These are phyloP conservation scores for Cheilosia variabilis DNA, from an alignment of 2,888 invertebrate genomes.

Conservation along the genomic window DNA sequence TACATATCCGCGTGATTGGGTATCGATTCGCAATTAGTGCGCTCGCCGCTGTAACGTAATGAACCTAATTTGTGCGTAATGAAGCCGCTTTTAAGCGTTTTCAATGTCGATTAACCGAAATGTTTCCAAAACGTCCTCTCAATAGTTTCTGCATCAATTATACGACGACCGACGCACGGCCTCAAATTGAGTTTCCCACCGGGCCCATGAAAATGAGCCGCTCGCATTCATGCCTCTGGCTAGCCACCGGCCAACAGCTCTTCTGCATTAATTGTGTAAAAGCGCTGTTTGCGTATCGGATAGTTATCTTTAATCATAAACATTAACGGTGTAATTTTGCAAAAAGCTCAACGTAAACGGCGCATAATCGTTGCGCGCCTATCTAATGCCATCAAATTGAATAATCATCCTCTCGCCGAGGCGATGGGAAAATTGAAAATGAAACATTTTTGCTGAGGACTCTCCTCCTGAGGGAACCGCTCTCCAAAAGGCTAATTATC, in stretches of 20 bases:
- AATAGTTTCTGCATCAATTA: conserved; percentile 66
- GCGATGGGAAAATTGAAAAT: conserved; percentile 56
- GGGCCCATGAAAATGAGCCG: conserved; percentile 12
- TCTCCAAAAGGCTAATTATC: conserved; percentile 33
- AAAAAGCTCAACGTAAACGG: conserved; percentile 44
- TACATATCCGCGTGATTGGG: conserved; percentile 70
- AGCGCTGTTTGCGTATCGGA: conserved; percentile 62
- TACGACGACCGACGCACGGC: conserved; percentile 17
- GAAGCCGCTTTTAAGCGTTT: conserved; percentile 68
- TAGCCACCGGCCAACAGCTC: conserved; percentile 9
- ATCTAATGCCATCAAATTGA: conserved; percentile 55
- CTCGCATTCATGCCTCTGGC: background rate
- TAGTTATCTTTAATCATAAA: conserved; percentile 73
- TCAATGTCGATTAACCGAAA: conserved; percentile 73
- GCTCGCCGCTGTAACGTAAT: conserved; percentile 69
- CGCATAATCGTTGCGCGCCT: conserved; percentile 47
- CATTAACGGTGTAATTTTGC: conserved; percentile 61
- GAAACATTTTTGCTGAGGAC: conserved; percentile 15
- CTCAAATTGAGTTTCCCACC: conserved; percentile 70
- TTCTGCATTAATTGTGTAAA: conserved; percentile 49
- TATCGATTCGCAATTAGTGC: conserved; percentile 74
- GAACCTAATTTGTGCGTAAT: conserved; percentile 75
- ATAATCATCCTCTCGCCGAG: conserved; percentile 42
- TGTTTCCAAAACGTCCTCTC: conserved; percentile 64
- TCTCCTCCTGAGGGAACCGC: conserved; percentile 18